Conservation (phyloP, 2,797 vertebrate genomes). For the Smutsia gigantea region DNA sequence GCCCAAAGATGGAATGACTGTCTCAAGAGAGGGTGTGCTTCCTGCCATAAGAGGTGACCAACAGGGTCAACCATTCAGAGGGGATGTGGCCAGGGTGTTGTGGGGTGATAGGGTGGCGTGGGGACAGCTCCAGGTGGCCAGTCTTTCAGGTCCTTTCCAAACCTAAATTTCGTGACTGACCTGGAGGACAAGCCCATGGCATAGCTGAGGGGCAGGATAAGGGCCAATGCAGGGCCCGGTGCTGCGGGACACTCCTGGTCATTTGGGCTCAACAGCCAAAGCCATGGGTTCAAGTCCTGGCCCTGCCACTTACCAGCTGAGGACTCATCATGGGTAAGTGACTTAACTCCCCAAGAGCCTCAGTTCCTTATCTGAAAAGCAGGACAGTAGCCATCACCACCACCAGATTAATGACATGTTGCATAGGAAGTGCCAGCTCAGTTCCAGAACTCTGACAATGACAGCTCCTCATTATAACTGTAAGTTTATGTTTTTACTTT, state of each 20-base stretch:
- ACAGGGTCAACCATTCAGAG: not conserved
- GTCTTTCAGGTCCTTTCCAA: not conserved
- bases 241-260: not conserved
- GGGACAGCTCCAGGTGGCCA: not conserved
- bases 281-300: not conserved
- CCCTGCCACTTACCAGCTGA: not conserved
- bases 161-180: not conserved
- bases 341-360: not conserved
- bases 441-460: not conserved
- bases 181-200: not conserved
- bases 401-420: not conserved
- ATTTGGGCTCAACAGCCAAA: not conserved
- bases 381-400: not conserved
- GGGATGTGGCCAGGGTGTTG: not conserved
- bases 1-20: slow-evolving; percentile 50
- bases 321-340: not conserved
- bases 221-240: not conserved
- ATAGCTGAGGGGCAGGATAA: not conserved
- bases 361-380: not conserved
- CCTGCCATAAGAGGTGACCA: not conserved
- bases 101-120: too few relatives aligned
- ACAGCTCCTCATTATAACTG: not conserved
- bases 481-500: not conserved
- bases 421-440: not conserved
- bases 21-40: not conserved